Evolutionary conservation across 2,113 vertebrate species (phyloP).

Genomic region (Sturnira hondurensis): DNA sequence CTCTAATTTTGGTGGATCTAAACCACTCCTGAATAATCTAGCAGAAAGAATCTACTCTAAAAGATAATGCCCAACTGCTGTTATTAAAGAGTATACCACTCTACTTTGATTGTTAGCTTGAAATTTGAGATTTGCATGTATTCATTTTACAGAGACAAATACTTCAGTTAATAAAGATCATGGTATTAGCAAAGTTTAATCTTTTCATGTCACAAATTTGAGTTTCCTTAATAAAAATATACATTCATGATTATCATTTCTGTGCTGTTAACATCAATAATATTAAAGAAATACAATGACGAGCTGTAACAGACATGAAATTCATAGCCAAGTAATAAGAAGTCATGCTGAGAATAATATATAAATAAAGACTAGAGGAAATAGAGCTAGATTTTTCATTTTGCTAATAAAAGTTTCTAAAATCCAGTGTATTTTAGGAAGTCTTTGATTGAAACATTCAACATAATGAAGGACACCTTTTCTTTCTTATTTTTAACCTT

Average conservation of each 20-base stretch:
- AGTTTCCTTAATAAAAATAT: background rate
- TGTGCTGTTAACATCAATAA: background rate
- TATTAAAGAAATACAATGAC: background rate
- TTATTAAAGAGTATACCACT: background rate
- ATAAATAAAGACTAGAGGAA: background rate
- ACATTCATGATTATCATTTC: background rate
- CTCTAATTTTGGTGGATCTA: background rate
- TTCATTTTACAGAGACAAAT: background rate
- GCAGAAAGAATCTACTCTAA: background rate
- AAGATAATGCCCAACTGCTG: background rate
- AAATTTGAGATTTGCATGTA: background rate
- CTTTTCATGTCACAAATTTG: background rate
- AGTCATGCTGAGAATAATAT: slow-evolving; percentile 41
- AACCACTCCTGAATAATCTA: background rate
- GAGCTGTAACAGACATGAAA: background rate
- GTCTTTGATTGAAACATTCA: slow-evolving; percentile 35
- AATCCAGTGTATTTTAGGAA: slow-evolving; percentile 26
- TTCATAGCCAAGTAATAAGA: slow-evolving; percentile 10
- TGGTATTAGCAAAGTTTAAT: background rate
- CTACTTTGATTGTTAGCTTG: background rate
- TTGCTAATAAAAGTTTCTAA: background rate
- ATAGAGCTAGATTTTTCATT: slow-evolving; percentile 1
- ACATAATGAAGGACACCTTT: slow-evolving; percentile 35
- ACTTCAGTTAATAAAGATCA: background rate
- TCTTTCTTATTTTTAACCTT: slow-evolving; percentile 40